Conservation (phyloP, 2,113 vertebrate species). For the Oreamnos americanus region DNA sequence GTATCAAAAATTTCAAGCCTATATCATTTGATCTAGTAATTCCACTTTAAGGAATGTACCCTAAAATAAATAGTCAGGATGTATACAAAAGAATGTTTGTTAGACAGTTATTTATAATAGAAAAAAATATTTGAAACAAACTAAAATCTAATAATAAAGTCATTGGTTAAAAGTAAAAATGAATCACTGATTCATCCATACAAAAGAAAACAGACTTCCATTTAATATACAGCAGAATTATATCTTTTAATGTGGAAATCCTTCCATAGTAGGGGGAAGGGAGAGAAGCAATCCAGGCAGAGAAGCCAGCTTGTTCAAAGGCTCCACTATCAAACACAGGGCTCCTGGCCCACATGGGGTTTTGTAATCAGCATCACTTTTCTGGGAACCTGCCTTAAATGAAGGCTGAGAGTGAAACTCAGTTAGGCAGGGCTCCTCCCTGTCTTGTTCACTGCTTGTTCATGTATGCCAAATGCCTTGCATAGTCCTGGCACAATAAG, state of each 20-base stretch:
- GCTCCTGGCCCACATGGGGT: neutral
- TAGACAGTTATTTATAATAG: neutral
- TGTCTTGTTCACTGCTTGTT: neutral
- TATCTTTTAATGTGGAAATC: neutral
- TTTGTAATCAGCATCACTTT: neutral
- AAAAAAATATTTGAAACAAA: neutral
- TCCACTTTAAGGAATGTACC: neutral
- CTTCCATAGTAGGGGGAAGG: neutral
- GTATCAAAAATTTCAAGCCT: neutral
- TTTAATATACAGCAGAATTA: neutral
- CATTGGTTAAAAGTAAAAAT: conserved; percentile 32
- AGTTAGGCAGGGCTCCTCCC: neutral
- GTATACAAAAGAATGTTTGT: neutral
- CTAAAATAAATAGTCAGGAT: neutral
- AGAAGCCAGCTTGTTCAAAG: neutral
- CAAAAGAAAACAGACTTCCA: neutral
- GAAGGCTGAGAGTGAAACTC: neutral
- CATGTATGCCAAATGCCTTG: neutral
- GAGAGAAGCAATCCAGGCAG: neutral
- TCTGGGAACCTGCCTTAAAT: neutral
- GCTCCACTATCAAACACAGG: neutral
- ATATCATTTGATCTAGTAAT: neutral
- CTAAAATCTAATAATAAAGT: neutral
- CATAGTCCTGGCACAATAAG: neutral
- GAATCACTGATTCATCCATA: neutral